Percentiles rank a stretch among this genome's conserved stretches.
Conservation (phyloP, 2,797 vertebrate species). For the Scolopax rusticola region DNA sequence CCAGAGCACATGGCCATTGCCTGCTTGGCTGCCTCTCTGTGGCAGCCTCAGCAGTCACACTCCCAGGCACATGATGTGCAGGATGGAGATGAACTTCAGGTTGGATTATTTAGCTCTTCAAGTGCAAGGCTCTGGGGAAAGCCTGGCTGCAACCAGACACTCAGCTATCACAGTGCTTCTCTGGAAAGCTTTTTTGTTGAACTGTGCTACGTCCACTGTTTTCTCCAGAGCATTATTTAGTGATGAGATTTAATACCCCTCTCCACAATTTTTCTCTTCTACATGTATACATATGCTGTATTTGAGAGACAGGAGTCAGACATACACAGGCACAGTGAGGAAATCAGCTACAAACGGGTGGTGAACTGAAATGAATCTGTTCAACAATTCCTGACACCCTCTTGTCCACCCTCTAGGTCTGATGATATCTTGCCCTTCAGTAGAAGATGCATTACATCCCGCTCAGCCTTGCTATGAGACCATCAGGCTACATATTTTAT, state of each 20-base stretch:
- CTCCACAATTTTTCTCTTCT: neutral
- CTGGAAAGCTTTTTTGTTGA: neutral
- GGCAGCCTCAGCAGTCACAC: conserved; percentile 12
- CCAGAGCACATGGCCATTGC: accelerated
- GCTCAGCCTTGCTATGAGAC: neutral
- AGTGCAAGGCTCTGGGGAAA: neutral
- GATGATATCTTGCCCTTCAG: neutral
- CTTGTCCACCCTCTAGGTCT: neutral
- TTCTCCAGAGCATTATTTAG: neutral
- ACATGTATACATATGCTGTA: neutral
- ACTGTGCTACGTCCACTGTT: neutral
- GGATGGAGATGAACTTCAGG: neutral
- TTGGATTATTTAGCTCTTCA: neutral
- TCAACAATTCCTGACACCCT: neutral
- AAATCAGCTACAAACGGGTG: accelerated
- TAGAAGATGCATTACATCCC: neutral
- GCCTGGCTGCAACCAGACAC: accelerated
- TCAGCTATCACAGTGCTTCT: neutral
- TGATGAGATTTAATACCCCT: neutral
- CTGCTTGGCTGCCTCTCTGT: neutral
- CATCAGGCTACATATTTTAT: neutral
- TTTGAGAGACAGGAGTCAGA: neutral
- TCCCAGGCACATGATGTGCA: neutral
- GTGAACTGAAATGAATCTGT: neutral
- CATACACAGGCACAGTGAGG: neutral